Percentiles rank a stretch among this genome's conserved stretches.
These are phyloP conservation scores for Microtus richardsoni DNA, from an alignment of 2,113 vertebrate genomes.

Conservation along the genomic window DNA sequence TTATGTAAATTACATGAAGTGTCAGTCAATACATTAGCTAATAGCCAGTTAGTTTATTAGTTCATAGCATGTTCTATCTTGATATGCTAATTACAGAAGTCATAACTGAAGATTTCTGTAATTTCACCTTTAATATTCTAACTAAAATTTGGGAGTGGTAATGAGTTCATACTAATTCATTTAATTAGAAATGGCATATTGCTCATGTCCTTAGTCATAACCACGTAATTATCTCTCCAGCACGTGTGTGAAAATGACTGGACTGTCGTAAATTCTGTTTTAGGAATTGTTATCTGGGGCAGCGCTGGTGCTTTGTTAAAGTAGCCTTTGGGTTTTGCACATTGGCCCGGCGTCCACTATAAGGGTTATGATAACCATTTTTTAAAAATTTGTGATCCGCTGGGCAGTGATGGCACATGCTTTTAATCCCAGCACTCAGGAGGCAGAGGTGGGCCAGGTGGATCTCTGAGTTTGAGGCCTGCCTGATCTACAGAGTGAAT, in stretches of 20 bases:
- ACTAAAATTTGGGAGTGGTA: conserved; percentile 18
- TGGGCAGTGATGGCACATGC: background rate
- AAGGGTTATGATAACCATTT: background rate
- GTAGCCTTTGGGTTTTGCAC: background rate
- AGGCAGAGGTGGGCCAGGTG: background rate
- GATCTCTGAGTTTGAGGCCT: background rate
- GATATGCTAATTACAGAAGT: conserved; percentile 42
- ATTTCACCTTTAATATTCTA: conserved; percentile 22
- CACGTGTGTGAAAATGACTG: background rate
- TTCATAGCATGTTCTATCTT: background rate
- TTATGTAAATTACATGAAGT: background rate
- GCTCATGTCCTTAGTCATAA: background rate
- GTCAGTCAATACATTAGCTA: background rate
- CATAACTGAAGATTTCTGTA: conserved; percentile 31
- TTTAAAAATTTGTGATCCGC: background rate
- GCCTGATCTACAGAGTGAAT: background rate
- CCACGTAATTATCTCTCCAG: background rate
- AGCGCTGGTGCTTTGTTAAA: background rate
- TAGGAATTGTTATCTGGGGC: conserved; percentile 46
- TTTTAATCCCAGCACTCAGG: background rate
- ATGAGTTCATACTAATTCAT: conserved; percentile 38
- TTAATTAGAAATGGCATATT: conserved; percentile 16
- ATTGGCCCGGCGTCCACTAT: background rate
- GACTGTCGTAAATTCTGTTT: conserved; percentile 20
- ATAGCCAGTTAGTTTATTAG: conserved; percentile 4